A percentile compares a stretch with the other conserved stretches of the same genome.
These are phyloP conservation scores for Slavum lentiscoides DNA, from an alignment of 2,888 invertebrate genomes.

Conservation along the genomic window DNA sequence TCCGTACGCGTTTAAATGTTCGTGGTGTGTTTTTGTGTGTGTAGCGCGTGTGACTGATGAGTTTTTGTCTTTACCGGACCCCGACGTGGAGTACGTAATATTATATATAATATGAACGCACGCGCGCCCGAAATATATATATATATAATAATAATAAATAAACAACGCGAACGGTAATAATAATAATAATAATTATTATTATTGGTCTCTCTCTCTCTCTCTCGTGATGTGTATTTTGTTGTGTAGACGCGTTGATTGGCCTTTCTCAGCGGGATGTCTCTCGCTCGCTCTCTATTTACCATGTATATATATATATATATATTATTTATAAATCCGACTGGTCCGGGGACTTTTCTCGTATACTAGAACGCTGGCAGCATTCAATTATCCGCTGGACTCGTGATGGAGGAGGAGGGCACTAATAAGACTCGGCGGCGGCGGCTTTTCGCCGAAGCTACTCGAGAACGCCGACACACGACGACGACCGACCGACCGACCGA, in stretches of 20 bases:
- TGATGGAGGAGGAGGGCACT: neutral
- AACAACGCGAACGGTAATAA: slow-evolving; percentile 36
- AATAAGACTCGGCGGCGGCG: slow-evolving; percentile 34
- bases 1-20: no score
- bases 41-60: slow-evolving; percentile 38
- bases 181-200: slow-evolving; percentile 16
- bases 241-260: slow-evolving; percentile 31
- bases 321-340: no score
- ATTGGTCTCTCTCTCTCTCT: neutral
- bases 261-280: slow-evolving; percentile 46
- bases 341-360: no score
- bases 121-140: no score
- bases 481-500: neutral
- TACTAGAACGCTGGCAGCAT: neutral
- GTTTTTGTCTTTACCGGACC: slow-evolving; percentile 43
- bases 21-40: no score
- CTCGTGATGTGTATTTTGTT: slow-evolving; percentile 27
- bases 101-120: no score
- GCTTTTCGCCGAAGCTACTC: slow-evolving; percentile 35
- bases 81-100: neutral
- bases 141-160: slow-evolving; percentile 23
- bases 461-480: slow-evolving; percentile 14
- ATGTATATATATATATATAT: no score
- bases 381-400: slow-evolving; percentile 43
- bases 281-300: neutral